Conservation (phyloP, 2,113 vertebrate genomes). For the Chascanopsetta lugubris region DNA sequence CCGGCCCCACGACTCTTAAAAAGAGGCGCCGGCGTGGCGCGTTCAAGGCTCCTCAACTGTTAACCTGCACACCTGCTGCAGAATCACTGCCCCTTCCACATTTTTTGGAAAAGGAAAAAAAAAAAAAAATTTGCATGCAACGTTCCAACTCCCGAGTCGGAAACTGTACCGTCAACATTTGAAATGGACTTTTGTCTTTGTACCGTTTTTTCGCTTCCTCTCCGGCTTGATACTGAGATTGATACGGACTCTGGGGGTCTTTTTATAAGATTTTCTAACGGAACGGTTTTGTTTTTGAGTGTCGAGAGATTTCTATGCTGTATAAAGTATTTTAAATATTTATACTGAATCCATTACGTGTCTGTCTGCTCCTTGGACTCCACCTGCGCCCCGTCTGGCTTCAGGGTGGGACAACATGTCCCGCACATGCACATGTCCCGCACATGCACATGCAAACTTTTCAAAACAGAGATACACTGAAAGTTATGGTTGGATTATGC, state of each 20-base stretch:
- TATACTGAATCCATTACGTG: constrained; percentile 72
- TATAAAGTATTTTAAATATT: constrained; percentile 85
- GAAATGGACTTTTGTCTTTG: constrained; percentile 73
- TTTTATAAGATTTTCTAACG: constrained; percentile 83
- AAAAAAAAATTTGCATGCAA: constrained; percentile 79
- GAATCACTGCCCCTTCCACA: constrained; percentile 56
- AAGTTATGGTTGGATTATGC: constrained; percentile 10
- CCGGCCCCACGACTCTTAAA: neutral
- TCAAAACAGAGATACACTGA: constrained; percentile 5
- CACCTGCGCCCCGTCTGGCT: constrained; percentile 38
- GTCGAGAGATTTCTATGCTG: constrained; percentile 84
- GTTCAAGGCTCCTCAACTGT: constrained; percentile 67
- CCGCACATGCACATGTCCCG: neutral
- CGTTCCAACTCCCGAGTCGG: constrained; percentile 46
- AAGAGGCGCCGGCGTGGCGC: constrained; percentile 55
- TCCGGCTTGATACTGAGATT: constrained; percentile 67
- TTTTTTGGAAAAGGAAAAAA: no score
- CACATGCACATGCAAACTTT: neutral
- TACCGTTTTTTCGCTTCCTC: constrained; percentile 69
- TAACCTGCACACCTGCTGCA: constrained; percentile 11
- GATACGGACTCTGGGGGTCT: constrained; percentile 60
- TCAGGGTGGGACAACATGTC: neutral
- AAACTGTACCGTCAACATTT: constrained; percentile 60
- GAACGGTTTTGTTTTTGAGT: constrained; percentile 71
- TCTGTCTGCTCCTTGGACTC: constrained; percentile 60